These are phyloP conservation scores for Scolopax bukidnonensis DNA, from an alignment of 2,797 vertebrate genomes.

Conservation along the genomic window DNA sequence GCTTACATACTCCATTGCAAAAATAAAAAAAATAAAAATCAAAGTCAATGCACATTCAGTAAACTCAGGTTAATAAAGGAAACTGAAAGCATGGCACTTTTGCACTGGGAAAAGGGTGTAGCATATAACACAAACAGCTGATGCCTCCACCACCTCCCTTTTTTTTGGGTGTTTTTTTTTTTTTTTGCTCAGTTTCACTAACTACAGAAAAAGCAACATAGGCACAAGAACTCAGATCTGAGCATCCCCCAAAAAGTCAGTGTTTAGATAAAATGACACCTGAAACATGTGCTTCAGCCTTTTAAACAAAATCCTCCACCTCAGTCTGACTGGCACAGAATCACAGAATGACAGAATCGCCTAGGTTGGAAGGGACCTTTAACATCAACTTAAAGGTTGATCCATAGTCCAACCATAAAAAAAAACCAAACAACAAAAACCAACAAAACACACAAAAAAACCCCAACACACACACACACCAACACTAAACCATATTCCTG, in stretches of 20 bases:
- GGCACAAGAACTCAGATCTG: neutral
- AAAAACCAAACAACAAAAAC: too few species aligned
- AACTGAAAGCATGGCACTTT: neutral
- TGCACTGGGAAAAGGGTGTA: neutral
- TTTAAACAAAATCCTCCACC: neutral
- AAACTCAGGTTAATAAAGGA: neutral
- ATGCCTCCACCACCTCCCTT: neutral
- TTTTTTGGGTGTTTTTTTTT: too few species aligned
- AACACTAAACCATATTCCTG: too few species aligned
- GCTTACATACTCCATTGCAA: neutral
- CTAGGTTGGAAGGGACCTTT: too few species aligned
- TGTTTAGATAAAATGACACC: neutral
- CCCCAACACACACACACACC: too few species aligned
- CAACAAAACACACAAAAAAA: too few species aligned
- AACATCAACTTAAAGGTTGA: too few species aligned
- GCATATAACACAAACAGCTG: neutral
- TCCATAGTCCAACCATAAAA: too few species aligned
- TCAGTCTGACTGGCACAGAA: neutral
- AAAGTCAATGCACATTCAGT: neutral
- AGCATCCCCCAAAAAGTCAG: neutral
- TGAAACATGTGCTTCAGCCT: neutral
- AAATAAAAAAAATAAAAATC: neutral
- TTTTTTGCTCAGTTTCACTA: neutral
- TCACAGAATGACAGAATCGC: too few species aligned
- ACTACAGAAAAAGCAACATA: neutral